Evolutionary conservation across 2,888 invertebrate species (phyloP), one percentile per base, ranked within the genome.

Genomic region (Clunio marinus): DNA sequence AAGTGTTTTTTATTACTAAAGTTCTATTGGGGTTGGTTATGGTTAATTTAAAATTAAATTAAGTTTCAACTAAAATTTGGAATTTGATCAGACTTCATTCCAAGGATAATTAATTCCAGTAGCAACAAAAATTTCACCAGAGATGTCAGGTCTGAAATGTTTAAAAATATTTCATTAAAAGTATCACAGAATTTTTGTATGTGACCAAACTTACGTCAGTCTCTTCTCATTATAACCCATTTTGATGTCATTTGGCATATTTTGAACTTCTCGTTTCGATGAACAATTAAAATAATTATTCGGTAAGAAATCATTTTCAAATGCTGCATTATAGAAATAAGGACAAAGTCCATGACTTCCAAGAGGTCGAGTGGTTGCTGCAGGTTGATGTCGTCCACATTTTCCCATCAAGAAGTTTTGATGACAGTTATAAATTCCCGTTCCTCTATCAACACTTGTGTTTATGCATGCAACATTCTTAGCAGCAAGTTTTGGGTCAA

Each of bases 401-500:
- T 72, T 68, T 5, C 74, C 74, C 73, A 74, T 73, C n/a, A n/a
- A n/a, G n/a, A n/a, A 74, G 70, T 74, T 71, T 65, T 74, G 73
- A 69, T 74, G 72, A 28, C 74, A 74, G 17, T 74, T 74, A 51
- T 75, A 68, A n/a, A 37, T 73, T 1, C 75, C 72, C 1, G 78
- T 76, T 20, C 78, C 78, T 66, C 77, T 77, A 51, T 78, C 77
- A 1, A 75, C 73, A 24, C 77, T 77, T 1, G 77, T 74, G 57
- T 78, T 77, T 66, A 77, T 77, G 35, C 78, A 78, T 69, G 75
- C 76, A 2, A 78, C 77, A 71, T 75, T 73, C 59, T 75, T 73
- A 0, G 77, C 78, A 1, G 78, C 74, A 17, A 72, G 73, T 15
- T 74, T 73, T 62, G 77, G 76, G 70, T 77, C 74, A 20, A 32